Percentiles rank a stretch among this genome's conserved stretches.
These are phyloP conservation scores for Sarcoramphus papa DNA, from an alignment of 2,797 vertebrate species.

Conservation along the genomic window DNA sequence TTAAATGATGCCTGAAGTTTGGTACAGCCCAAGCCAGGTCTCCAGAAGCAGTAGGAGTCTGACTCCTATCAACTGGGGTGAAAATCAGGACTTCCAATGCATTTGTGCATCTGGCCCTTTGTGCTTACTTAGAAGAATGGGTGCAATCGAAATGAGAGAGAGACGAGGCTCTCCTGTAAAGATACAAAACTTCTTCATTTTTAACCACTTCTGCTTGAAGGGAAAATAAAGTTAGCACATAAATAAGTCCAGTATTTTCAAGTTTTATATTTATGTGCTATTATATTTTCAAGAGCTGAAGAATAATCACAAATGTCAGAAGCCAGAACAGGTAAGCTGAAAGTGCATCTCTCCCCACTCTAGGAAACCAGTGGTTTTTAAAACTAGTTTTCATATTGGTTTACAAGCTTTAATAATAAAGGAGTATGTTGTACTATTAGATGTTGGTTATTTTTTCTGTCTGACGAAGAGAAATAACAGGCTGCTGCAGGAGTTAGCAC, in stretches of 20 bases:
- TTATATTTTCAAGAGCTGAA: not conserved
- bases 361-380: not conserved
- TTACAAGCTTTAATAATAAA: slow-evolving; percentile 29
- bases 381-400: not conserved
- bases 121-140: not conserved
- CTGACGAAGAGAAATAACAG: slow-evolving; percentile 29
- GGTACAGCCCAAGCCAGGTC: too few species aligned
- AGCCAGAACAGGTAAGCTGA: not conserved
- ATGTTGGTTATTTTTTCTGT: slow-evolving; percentile 34
- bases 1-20: not conserved
- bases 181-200: not conserved
- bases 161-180: not conserved
- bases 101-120: not conserved
- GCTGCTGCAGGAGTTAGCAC: slow-evolving; percentile 38
- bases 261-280: not conserved
- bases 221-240: not conserved
- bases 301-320: not conserved
- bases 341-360: not conserved
- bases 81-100: not conserved
- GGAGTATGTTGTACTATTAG: not conserved
- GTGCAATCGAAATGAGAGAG: accelerated
- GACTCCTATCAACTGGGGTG: accelerated
- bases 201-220: not conserved
- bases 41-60: not conserved
- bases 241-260: not conserved